These are phyloP conservation scores for Ctenicera cuprea DNA, from an alignment of 2,888 invertebrate species.

Conservation along the genomic window DNA sequence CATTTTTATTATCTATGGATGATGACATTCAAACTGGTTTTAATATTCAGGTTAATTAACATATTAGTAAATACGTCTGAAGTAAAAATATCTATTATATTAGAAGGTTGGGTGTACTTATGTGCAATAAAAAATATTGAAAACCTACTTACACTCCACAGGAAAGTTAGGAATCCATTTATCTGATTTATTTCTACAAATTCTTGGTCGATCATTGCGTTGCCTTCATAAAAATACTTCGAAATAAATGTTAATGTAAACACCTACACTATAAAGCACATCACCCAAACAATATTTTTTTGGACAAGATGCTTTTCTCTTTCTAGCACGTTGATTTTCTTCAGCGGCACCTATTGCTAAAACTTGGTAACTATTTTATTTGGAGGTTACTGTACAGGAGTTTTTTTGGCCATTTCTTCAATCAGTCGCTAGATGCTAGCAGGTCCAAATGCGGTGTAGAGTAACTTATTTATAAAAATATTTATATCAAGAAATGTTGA, in stretches of 20 bases:
- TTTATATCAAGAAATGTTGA: no score
- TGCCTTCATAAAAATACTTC: slow-evolving; percentile 26
- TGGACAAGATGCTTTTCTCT: not conserved
- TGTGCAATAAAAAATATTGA: not conserved
- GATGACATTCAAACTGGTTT: no score
- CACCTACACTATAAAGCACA: slow-evolving; percentile 13
- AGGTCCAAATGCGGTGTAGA: no score
- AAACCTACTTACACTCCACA: slow-evolving; percentile 83
- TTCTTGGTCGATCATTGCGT: slow-evolving; percentile 75
- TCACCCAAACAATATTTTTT: not conserved
- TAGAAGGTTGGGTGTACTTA: not conserved
- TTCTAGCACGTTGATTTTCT: not conserved
- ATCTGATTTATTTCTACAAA: slow-evolving; percentile 84
- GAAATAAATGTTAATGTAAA: slow-evolving; percentile 5
- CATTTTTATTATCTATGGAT: no score
- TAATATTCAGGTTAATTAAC: no score
- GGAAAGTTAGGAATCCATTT: slow-evolving; percentile 85
- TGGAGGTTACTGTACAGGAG: no score
- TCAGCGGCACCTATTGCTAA: not conserved
- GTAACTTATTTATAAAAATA: no score
- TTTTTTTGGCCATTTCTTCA: no score
- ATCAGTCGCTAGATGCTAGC: no score
- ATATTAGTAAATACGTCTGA: no score
- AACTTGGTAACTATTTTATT: no score
- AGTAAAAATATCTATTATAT: no score